These are phyloP conservation scores for Pentamera pediparva DNA, from an alignment of 53 echinoderm and acorn worm genomes.

Conservation along the genomic window DNA sequence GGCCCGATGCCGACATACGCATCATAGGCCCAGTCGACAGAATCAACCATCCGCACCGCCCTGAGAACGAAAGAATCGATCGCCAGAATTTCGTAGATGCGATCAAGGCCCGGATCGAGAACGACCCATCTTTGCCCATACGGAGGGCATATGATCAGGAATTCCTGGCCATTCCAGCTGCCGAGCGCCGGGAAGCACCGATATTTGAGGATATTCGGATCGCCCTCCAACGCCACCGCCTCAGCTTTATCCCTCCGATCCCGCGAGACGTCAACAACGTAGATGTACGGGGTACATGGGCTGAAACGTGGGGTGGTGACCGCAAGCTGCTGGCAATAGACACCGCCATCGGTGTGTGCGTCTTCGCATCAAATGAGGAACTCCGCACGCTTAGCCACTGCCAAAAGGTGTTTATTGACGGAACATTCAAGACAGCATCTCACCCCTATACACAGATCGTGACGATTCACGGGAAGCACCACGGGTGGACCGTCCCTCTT, in stretches of 20 bases:
- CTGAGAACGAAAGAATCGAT: not conserved
- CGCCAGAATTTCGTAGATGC: not conserved
- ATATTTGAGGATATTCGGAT: not conserved
- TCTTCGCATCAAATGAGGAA: conserved; percentile 17
- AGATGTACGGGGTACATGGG: not conserved
- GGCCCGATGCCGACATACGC: not conserved
- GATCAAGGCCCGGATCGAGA: not conserved
- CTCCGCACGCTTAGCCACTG: not conserved
- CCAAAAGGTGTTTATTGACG: conserved; percentile 1
- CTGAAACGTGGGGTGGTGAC: not conserved
- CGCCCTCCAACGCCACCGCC: not conserved
- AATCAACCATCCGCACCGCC: not conserved
- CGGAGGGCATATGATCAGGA: not conserved
- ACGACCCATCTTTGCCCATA: not conserved
- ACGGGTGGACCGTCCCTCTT: not conserved
- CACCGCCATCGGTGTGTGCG: not conserved
- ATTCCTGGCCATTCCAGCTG: not conserved
- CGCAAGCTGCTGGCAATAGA: not conserved
- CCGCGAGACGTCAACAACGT: not conserved
- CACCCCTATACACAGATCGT: not conserved
- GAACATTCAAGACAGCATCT: not conserved
- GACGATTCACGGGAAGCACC: not conserved
- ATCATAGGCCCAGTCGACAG: not conserved
- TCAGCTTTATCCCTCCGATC: not conserved
- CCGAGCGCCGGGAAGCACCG: not conserved